Evolutionary conservation across 2,113 vertebrate genomes (phyloP).

Genomic region (Eleginops maclovinus): DNA sequence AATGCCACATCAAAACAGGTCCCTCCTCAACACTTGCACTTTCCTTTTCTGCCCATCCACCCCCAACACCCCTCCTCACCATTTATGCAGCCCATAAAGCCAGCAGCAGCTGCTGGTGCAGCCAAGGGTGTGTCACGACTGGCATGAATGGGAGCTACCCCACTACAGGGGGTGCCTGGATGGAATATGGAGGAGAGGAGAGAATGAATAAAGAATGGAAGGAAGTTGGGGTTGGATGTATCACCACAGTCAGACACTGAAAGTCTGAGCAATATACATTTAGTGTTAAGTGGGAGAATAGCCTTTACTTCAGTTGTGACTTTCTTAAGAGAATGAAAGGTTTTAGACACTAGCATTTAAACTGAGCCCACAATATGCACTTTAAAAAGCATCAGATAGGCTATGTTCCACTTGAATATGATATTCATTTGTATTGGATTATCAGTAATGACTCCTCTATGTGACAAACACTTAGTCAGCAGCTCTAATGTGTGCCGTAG

Average conservation of each 20-base stretch:
- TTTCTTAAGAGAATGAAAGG: too few relatives aligned
- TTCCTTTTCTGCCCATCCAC: neutral
- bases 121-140: conserved; percentile 66
- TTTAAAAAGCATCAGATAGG: neutral
- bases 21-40: neutral
- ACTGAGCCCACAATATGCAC: too few relatives aligned
- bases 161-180: neutral
- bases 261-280: neutral
- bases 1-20: neutral
- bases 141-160: conserved; percentile 42
- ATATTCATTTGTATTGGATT: neutral
- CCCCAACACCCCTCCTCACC: conserved; percentile 1
- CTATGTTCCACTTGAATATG: neutral
- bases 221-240: neutral
- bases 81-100: conserved; percentile 28
- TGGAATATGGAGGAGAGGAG: conserved; percentile 30
- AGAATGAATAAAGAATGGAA: conserved; percentile 16
- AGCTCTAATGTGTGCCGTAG: conserved; percentile 13
- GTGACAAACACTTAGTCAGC: conserved; percentile 44
- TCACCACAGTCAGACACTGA: neutral
- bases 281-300: neutral
- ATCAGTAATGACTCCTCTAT: neutral
- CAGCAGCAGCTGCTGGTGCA: conserved; percentile 56
- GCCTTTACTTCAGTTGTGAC: neutral
- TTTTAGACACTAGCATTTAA: too few relatives aligned